These are phyloP conservation scores for Chamaetylas fuelleborni DNA, from an alignment of 2,113 vertebrate genomes.

Conservation along the genomic window DNA sequence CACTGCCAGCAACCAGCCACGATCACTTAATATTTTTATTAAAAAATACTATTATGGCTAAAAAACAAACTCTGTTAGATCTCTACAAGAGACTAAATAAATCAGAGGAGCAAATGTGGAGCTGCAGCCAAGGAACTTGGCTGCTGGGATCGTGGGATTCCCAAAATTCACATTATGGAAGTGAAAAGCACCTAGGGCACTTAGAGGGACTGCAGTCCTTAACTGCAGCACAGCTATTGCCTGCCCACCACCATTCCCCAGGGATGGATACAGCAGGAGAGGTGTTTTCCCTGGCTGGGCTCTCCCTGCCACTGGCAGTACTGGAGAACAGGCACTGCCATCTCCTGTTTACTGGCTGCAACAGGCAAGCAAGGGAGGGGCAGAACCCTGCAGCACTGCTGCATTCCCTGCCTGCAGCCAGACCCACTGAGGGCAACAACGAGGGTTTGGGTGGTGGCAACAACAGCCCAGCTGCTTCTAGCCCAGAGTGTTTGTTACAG, in stretches of 20 bases:
- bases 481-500: background rate
- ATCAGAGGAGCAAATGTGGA: background rate
- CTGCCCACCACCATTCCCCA: background rate
- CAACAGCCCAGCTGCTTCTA: background rate
- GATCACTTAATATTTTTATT: background rate
- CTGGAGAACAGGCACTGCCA: background rate
- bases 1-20: background rate
- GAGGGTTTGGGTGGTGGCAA: background rate
- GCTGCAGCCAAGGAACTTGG: background rate
- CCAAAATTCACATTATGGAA: background rate
- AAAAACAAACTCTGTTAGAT: background rate
- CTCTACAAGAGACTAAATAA: background rate
- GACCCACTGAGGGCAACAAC: rapidly evolving
- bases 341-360: background rate
- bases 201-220: background rate
- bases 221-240: background rate
- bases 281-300: rapidly evolving
- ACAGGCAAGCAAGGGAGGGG: rapidly evolving
- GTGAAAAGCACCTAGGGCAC: background rate
- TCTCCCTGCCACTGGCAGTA: rapidly evolving
- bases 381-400: background rate
- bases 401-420: rapidly evolving
- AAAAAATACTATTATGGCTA: background rate
- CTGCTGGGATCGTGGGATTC: background rate
- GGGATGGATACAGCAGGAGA: rapidly evolving